phyloP scores from a whole-genome alignment of 2,113 vertebrate genomes.

The Nematolebias whitei region DNA sequence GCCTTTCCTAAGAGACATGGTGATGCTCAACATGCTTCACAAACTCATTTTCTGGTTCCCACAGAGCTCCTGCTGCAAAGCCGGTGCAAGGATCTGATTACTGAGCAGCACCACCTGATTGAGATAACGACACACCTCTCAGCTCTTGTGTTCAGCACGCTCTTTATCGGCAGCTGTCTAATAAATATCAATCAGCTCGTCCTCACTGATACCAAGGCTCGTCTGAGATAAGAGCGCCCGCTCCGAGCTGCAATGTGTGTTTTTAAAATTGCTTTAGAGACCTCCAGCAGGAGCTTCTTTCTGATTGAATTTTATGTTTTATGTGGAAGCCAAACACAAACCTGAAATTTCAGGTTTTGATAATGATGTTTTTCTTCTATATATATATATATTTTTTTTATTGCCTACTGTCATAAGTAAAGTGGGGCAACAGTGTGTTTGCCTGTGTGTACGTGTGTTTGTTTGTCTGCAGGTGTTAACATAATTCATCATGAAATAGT shows the following conservation, averaged over 20 bases:
- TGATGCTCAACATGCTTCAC: conserved; percentile 14
- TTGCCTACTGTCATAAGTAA: too few relatives aligned
- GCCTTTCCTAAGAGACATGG: conserved; percentile 4
- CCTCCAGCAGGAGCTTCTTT: conserved; percentile 4
- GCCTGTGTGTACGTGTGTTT: neutral
- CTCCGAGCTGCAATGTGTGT: neutral
- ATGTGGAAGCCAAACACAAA: neutral
- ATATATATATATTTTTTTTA: too few relatives aligned
- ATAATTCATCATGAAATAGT: too few relatives aligned
- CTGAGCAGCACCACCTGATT: conserved; percentile 56
- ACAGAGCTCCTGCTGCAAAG: neutral
- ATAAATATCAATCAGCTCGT: conserved; percentile 51
- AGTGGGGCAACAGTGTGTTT: neutral
- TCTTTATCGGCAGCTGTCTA: conserved; percentile 40
- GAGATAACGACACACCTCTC: conserved; percentile 55
- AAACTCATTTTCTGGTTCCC: conserved; percentile 15
- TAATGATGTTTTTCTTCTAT: neutral
- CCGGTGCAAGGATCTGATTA: conserved; percentile 54
- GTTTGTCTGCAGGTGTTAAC: too few relatives aligned
- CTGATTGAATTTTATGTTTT: conserved; percentile 15
- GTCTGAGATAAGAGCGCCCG: conserved; percentile 28
- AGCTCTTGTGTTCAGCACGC: conserved; percentile 9
- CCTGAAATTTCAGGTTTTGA: neutral
- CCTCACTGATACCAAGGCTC: conserved; percentile 9
- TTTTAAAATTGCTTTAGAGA: conserved; percentile 11